Evolutionary conservation across 2,888 invertebrate species (phyloP).

Genomic region (Neoascia interrupta): DNA sequence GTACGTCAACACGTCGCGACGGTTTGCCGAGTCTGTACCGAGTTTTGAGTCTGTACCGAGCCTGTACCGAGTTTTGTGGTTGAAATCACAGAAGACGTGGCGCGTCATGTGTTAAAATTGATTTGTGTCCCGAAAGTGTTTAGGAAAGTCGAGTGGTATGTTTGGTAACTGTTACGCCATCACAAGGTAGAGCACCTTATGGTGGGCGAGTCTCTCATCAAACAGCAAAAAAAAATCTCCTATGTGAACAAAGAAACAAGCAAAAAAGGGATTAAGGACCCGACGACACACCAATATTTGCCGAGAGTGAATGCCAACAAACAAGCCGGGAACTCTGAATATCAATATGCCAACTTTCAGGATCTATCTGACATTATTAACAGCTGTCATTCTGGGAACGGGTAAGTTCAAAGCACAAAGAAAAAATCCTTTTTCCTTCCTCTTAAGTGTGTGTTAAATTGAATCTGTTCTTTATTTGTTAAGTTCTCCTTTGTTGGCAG

Average conservation of each 20-base stretch:
- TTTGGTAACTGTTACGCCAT: constrained; percentile 19
- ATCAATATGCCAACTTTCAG: constrained; percentile 66
- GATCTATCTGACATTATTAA: constrained; percentile 64
- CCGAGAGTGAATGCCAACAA: constrained; percentile 32
- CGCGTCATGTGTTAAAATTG: background rate
- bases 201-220: no score
- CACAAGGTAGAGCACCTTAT: background rate
- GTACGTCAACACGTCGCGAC: constrained; percentile 65
- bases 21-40: constrained; percentile 27
- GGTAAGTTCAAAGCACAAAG: no score
- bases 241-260: constrained; percentile 5
- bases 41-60: background rate
- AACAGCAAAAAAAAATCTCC: no score
- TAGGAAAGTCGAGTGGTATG: background rate
- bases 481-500: no score
- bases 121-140: background rate
- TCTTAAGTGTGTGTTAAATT: no score
- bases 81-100: background rate
- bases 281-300: background rate
- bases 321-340: constrained; percentile 39
- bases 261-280: constrained; percentile 38
- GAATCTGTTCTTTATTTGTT: no score
- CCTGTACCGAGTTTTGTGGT: background rate
- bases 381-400: constrained; percentile 65
- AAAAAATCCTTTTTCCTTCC: no score